Evolutionary conservation across 2,797 vertebrate species (phyloP).

Genomic region (Mus minutoides): DNA sequence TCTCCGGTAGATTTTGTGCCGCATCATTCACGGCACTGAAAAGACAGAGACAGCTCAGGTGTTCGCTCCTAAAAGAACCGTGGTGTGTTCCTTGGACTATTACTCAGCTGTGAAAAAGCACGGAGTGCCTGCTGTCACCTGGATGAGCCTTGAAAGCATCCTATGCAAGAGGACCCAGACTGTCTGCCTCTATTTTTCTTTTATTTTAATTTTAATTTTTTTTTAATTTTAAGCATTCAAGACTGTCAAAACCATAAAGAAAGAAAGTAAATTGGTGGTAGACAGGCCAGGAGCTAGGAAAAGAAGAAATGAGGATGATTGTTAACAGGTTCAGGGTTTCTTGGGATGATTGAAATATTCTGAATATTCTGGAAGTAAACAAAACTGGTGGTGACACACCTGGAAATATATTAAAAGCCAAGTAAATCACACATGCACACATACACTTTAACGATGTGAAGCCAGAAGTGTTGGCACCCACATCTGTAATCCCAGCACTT

Average conservation of each 20-base stretch:
- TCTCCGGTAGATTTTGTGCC: background rate
- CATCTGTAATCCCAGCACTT: background rate
- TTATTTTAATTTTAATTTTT: background rate
- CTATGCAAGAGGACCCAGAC: background rate
- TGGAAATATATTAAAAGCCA: background rate
- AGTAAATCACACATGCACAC: background rate
- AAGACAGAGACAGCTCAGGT: background rate
- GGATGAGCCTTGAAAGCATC: background rate
- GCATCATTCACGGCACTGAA: background rate
- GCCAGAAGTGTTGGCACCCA: background rate
- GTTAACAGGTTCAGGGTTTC: background rate
- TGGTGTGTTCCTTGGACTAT: background rate
- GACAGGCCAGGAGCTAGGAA: background rate
- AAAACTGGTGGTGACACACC: background rate
- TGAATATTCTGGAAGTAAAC: background rate
- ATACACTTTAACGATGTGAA: background rate
- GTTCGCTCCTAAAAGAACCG: fast-evolving
- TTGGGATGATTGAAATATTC: background rate
- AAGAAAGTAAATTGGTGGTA: background rate
- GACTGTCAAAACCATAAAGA: constrained; percentile 1
- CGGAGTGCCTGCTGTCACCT: background rate
- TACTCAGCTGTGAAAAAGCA: constrained; percentile 14
- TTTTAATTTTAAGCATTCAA: background rate
- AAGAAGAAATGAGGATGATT: background rate
- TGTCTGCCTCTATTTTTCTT: background rate